Percentiles rank a stretch among this genome's conserved stretches.
These are phyloP conservation scores for Fistularia tabacaria DNA, from an alignment of 2,797 vertebrate species.

Conservation along the genomic window DNA sequence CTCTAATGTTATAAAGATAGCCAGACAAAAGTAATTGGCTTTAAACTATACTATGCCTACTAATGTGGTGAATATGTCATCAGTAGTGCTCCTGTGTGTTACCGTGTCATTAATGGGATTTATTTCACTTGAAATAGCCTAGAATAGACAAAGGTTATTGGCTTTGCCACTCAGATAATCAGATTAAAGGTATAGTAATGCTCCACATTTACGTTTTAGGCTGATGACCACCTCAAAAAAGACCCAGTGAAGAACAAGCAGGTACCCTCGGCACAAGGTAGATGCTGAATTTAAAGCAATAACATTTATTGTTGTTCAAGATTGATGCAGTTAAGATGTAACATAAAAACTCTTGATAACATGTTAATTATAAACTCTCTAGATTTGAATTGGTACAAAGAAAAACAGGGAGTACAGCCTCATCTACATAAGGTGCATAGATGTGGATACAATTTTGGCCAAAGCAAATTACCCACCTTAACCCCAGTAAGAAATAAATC, in stretches of 20 bases:
- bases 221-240: constrained; percentile 24
- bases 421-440: too few species aligned
- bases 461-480: not conserved
- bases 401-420: not conserved
- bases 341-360: too few species aligned
- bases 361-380: not conserved
- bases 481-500: not conserved
- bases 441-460: not conserved
- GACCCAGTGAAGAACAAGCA: constrained; percentile 26
- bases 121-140: constrained; percentile 40
- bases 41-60: constrained; percentile 17
- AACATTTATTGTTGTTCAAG: constrained; percentile 4
- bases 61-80: constrained; percentile 6
- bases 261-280: constrained; percentile 15
- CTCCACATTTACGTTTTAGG: constrained; percentile 35
- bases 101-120: constrained; percentile 46
- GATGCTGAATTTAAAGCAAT: constrained; percentile 12
- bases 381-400: not conserved
- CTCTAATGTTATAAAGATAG: not conserved
- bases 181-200: constrained; percentile 35
- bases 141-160: constrained; percentile 63
- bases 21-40: constrained; percentile 31
- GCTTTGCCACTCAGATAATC: constrained; percentile 42
- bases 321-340: too few species aligned
- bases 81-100: constrained; percentile 36